Conservation (phyloP, 2,797 vertebrate genomes). For the Catostomus latipinnis region DNA sequence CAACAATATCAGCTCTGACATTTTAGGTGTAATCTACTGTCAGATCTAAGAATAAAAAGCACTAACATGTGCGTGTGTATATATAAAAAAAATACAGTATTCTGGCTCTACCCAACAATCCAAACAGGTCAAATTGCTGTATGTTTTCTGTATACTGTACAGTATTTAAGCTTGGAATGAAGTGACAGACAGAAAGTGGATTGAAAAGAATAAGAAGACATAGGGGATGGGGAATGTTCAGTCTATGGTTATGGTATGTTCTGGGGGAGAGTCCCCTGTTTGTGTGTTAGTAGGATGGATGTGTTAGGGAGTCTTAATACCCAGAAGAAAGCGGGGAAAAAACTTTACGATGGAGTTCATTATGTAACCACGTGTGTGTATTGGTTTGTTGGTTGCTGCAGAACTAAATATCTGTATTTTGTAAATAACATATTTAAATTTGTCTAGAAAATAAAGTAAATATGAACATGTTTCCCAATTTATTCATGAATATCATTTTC, state of each 20-base stretch:
- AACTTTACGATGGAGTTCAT: slow-evolving; percentile 16
- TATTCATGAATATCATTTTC: no score
- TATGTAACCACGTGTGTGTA: not conserved
- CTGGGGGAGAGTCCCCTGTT: slow-evolving; percentile 23
- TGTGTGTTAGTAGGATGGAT: slow-evolving; percentile 14
- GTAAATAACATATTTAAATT: not conserved
- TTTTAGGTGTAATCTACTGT: slow-evolving; percentile 1
- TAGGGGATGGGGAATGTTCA: slow-evolving; percentile 27
- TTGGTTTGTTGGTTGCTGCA: not conserved
- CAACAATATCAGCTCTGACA: not conserved
- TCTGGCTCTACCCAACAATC: not conserved
- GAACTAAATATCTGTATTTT: not conserved
- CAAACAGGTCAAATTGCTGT: not conserved
- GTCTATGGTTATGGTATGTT: slow-evolving; percentile 1
- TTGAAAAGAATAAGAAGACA: not conserved
- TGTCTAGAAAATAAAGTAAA: not conserved
- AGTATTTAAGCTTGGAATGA: not conserved
- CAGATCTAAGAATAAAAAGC: not conserved
- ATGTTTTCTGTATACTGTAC: no score
- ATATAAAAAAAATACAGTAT: no score
- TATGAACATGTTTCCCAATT: no score
- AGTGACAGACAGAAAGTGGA: slow-evolving; percentile 1
- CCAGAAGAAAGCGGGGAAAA: slow-evolving; percentile 31
- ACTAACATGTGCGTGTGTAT: not conserved
- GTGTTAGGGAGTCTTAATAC: slow-evolving; percentile 21